Conservation (phyloP, 1,140 invertebrate species). For the Protaetia brevitarsis region DNA sequence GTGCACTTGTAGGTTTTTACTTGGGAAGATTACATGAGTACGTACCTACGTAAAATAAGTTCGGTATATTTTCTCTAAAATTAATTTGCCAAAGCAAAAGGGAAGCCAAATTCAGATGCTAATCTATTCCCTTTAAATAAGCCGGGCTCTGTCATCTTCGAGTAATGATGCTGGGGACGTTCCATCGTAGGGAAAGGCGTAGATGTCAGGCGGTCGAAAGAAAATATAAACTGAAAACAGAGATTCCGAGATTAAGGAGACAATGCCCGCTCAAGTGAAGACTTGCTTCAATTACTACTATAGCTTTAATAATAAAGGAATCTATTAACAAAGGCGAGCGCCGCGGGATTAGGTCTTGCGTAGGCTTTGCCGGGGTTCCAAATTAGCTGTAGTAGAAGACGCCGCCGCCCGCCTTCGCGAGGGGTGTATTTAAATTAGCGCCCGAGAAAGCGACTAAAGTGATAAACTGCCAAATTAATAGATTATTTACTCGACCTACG, state of each 20-base stretch:
- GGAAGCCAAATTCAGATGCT: no score
- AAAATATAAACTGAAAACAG: slow-evolving; percentile 24
- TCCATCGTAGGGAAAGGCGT: not conserved
- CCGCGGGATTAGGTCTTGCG: slow-evolving; percentile 11
- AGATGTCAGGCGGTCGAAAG: not conserved
- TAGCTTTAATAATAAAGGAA: slow-evolving; percentile 27
- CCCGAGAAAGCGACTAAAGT: slow-evolving; percentile 23
- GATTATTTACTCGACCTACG: slow-evolving; percentile 20
- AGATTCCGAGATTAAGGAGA: slow-evolving; percentile 23
- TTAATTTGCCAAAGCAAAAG: no score
- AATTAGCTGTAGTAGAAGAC: slow-evolving; percentile 11
- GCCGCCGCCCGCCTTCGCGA: not conserved
- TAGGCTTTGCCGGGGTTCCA: slow-evolving; percentile 5
- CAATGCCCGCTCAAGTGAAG: slow-evolving; percentile 21
- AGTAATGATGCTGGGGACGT: no score
- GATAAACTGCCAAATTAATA: slow-evolving; percentile 30
- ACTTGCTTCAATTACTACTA: slow-evolving; percentile 25
- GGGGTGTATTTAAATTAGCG: slow-evolving; percentile 27
- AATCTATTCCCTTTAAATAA: no score
- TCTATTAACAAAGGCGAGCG: slow-evolving; percentile 22
- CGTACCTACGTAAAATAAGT: no score
- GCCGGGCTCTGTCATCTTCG: no score
- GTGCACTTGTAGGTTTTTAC: no score
- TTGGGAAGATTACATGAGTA: no score
- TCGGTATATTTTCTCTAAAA: no score